Base-by-base conservation (phyloP, 53 echinoderm and acorn worm species). In the Echinometra lucunter region DNA sequence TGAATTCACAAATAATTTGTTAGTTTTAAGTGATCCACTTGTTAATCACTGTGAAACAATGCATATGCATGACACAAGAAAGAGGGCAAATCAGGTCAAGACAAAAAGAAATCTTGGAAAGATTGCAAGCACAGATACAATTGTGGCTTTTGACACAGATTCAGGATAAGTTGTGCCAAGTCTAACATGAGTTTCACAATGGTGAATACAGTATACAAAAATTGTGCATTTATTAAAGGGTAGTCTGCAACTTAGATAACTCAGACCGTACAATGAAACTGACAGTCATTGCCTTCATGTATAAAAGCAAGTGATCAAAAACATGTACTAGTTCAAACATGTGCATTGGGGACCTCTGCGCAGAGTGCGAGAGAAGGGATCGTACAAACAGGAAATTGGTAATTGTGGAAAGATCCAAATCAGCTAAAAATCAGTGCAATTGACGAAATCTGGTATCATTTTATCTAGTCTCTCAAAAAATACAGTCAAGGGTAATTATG, bases 371-470 rank as follows among this genome's bases (percentile, higher is more conserved):
- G n/a, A 49, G 47, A 11, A 18, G 1, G 49, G n/a, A 85, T 85
- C 85, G 28, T 49, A 49, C 49, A 49, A 81, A 85, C 85, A 85
- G 85, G 85, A 85, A 85, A 85, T 85, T 85, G 85, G 85, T 85
- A 49, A 85, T 85, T 49, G 85, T 28, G 2, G 53, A 85, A 85
- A 49, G 85, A 85, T 85, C 85, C 47, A 85, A 85, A 85, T 85
- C 85, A 47, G 85, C 85, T 28, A 10, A n/a, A 85, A 85, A 85
- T 85, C 85, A 30, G 85, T 28, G 85, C 85, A 85, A 85, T 85
- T 85, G 85, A 85, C 47, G 9, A 21, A 49, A 85, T 85, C 85
- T 49, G 85, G 85, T 85, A 4, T 28, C 49, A 85, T 85, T 12
- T 28, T 18, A 85, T 47, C 47, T 85, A 27, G 49, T 49, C 30